Evolutionary conservation across 2,113 vertebrate genomes (phyloP).

Genomic region (Pica pica): DNA sequence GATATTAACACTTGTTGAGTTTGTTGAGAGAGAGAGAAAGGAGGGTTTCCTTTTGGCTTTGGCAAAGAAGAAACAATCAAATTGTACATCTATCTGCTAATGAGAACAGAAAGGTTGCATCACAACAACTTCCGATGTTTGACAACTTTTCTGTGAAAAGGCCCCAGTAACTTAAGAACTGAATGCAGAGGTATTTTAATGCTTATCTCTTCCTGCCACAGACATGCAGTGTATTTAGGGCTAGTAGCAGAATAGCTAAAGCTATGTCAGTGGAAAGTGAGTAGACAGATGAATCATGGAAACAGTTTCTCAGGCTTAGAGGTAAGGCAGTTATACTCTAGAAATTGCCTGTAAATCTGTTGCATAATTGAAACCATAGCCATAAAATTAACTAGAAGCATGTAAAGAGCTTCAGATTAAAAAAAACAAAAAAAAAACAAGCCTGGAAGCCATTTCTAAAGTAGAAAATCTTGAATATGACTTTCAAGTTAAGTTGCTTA

Average conservation of each 20-base stretch:
- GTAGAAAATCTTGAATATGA: neutral
- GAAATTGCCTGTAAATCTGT: neutral
- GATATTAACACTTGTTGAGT: neutral
- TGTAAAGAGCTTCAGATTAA: neutral
- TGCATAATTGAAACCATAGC: neutral
- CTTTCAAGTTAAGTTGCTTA: neutral
- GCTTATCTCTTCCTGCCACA: constrained; percentile 61
- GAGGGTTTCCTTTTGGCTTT: neutral
- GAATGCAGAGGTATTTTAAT: constrained; percentile 10
- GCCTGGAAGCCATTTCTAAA: neutral
- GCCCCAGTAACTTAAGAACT: neutral
- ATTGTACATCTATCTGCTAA: constrained; percentile 5
- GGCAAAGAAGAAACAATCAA: constrained; percentile 10
- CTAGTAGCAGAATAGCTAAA: neutral
- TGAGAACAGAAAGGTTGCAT: constrained; percentile 10
- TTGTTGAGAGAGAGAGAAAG: neutral
- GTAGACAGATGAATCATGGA: constrained; percentile 38
- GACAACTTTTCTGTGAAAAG: constrained; percentile 48
- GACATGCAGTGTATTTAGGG: neutral
- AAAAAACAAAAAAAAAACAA: neutral
- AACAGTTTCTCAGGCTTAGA: constrained; percentile 1
- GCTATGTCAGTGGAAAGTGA: constrained; percentile 45
- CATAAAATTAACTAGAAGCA: neutral
- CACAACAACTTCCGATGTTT: constrained; percentile 33
- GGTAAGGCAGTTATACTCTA: neutral